These are phyloP conservation scores for Channa maculata DNA, from an alignment of 2,113 vertebrate species.

Conservation along the genomic window DNA sequence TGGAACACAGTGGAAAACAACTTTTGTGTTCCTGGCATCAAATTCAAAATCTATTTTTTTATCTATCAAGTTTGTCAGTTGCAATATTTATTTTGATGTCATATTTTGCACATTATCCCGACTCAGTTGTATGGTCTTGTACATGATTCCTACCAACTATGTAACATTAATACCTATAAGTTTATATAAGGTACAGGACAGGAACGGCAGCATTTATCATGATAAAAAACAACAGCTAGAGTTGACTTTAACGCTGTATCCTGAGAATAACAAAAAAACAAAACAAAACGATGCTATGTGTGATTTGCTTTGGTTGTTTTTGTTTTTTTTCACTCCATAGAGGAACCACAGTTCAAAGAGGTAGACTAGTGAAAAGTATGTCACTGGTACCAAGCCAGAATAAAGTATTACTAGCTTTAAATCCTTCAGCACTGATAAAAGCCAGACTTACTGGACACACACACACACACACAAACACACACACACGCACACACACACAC, in stretches of 20 bases:
- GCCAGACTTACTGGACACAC: slow-evolving; percentile 53
- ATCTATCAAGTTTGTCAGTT: no score
- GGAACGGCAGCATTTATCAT: slow-evolving; percentile 9
- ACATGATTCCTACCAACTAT: no score
- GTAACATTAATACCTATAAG: no score
- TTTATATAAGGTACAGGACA: not conserved
- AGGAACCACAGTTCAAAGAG: slow-evolving; percentile 65
- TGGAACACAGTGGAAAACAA: no score
- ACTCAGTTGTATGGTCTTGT: no score
- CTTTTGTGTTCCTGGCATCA: no score
- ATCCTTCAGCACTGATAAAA: slow-evolving; percentile 74
- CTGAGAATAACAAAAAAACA: slow-evolving; percentile 31
- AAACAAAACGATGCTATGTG: slow-evolving; percentile 11
- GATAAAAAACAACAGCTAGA: slow-evolving; percentile 8
- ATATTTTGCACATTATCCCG: no score
- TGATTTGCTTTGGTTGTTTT: slow-evolving; percentile 5
- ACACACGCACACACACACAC: not conserved
- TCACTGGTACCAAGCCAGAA: slow-evolving; percentile 75
- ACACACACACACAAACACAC: slow-evolving; percentile 31
- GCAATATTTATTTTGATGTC: no score
- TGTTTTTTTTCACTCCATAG: slow-evolving; percentile 6
- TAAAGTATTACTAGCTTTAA: slow-evolving; percentile 74
- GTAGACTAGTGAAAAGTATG: slow-evolving; percentile 64
- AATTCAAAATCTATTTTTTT: no score
- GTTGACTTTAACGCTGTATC: slow-evolving; percentile 25